Conservation (phyloP, 2,113 vertebrate species). For the Fulica atra region DNA sequence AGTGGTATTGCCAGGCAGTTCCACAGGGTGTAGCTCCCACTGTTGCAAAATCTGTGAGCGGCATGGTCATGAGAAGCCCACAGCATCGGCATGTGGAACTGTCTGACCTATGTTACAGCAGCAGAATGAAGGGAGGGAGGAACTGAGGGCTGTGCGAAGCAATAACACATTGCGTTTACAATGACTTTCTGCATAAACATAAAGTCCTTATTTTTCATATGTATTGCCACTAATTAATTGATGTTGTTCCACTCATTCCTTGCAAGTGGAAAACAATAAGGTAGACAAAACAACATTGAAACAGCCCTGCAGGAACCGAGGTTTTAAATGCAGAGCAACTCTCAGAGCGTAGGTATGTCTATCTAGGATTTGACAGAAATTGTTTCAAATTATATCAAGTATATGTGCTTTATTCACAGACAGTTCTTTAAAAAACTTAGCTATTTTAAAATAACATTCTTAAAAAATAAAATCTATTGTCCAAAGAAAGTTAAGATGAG, state of each 20-base stretch:
- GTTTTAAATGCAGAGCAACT: neutral
- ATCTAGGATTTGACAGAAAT: neutral
- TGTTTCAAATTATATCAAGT: neutral
- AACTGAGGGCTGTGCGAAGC: neutral
- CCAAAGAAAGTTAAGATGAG: constrained; percentile 21
- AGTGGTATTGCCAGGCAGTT: neutral
- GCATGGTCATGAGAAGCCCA: neutral
- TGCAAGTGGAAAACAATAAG: neutral
- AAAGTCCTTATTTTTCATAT: neutral
- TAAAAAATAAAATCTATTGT: constrained; percentile 1
- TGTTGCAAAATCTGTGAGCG: neutral
- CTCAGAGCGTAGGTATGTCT: neutral
- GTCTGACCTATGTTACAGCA: neutral
- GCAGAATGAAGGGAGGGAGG: neutral
- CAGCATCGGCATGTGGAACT: accelerated
- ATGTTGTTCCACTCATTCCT: neutral
- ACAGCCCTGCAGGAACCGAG: neutral
- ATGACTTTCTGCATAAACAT: neutral
- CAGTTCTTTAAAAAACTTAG: neutral
- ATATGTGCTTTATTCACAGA: neutral
- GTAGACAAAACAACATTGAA: neutral
- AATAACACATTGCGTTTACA: neutral
- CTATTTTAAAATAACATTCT: neutral
- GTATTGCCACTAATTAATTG: neutral
- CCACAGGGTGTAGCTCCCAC: neutral